Percentiles rank a stretch among this genome's conserved stretches.
phyloP scores from a whole-genome alignment of 2,113 vertebrate species.

The Microcebus griseorufus region DNA sequence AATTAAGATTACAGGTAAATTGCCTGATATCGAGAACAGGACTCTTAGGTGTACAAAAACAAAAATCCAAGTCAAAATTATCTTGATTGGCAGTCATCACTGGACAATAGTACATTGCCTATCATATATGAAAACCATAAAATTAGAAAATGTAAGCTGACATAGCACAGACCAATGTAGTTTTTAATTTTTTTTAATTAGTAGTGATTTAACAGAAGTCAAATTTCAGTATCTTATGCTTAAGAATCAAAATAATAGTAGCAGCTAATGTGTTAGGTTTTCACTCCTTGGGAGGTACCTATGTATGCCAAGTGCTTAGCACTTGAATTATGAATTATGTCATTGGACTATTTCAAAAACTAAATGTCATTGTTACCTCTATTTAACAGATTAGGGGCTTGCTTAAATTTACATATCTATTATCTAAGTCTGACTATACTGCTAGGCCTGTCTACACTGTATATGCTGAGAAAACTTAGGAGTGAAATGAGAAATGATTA shows the following conservation, averaged over 20 bases:
- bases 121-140: neutral
- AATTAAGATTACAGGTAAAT: neutral
- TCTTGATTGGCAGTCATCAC: neutral
- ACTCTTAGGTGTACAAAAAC: neutral
- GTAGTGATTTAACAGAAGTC: neutral
- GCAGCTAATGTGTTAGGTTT: neutral
- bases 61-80: neutral
- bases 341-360: neutral
- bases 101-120: neutral
- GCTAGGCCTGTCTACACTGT: neutral
- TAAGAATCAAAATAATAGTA: neutral
- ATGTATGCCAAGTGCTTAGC: neutral
- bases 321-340: neutral
- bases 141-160: neutral
- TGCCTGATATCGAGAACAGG: neutral
- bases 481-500: neutral
- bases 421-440: neutral
- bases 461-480: neutral
- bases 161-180: neutral
- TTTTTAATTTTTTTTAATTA: neutral
- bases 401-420: neutral
- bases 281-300: neutral
- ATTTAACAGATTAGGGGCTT: neutral
- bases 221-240: slow-evolving; percentile 6
- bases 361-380: neutral